Conservation (phyloP, 2,797 vertebrate species). For the Crypturellus tataupa region DNA sequence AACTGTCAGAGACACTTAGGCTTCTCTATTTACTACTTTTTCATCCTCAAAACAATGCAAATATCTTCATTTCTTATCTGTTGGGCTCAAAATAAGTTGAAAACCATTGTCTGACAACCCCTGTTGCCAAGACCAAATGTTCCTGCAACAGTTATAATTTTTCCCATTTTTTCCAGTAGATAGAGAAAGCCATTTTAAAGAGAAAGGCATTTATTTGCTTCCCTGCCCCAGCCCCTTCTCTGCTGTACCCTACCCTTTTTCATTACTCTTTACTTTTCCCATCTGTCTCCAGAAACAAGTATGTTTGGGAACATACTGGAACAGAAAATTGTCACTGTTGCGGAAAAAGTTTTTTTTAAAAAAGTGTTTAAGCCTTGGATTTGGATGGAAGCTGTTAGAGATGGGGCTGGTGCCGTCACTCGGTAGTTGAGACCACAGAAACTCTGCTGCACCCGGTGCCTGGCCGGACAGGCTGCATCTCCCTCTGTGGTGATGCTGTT, state of each 20-base stretch:
- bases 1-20: slow-evolving; percentile 30
- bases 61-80: slow-evolving; percentile 25
- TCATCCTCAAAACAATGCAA: slow-evolving; percentile 3
- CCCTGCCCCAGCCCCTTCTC: not conserved
- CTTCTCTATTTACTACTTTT: slow-evolving; percentile 18
- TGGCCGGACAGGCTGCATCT: not conserved
- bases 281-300: not conserved
- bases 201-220: not conserved
- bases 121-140: slow-evolving; percentile 27
- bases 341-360: not conserved
- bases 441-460: not conserved
- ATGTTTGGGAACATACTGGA: not conserved
- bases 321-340: not conserved
- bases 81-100: slow-evolving; percentile 40
- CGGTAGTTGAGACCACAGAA: not conserved
- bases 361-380: not conserved
- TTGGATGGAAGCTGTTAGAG: not conserved
- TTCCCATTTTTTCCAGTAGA: not conserved
- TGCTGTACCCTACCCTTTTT: not conserved
- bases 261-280: not conserved
- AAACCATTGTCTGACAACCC: slow-evolving; percentile 34
- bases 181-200: not conserved
- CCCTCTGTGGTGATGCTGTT: not conserved
- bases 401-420: not conserved
- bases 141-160: slow-evolving; percentile 13